Percentiles rank a stretch among this genome's conserved stretches.
These are phyloP conservation scores for Villa cingulata DNA, from an alignment of 2,888 invertebrate genomes.

Conservation along the genomic window DNA sequence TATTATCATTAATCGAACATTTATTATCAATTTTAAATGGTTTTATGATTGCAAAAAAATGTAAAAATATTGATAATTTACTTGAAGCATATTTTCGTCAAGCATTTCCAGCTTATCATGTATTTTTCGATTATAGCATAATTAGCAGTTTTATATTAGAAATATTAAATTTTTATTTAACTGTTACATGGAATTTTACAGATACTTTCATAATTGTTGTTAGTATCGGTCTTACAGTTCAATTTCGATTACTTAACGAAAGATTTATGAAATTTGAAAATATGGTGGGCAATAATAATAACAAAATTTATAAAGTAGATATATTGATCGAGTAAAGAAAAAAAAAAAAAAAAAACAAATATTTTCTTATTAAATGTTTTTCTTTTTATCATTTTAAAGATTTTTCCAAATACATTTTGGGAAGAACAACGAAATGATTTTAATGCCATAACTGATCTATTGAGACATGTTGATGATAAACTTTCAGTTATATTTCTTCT, in stretches of 20 bases:
- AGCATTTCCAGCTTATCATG: constrained; percentile 41
- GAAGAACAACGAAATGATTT: constrained; percentile 48
- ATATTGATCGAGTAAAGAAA: too few relatives aligned
- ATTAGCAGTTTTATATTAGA: constrained; percentile 39
- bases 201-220: constrained; percentile 52
- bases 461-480: constrained; percentile 42
- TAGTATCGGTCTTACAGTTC: constrained; percentile 46
- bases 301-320: neutral
- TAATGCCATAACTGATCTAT: constrained; percentile 44
- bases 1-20: constrained; percentile 36
- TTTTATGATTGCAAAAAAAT: constrained; percentile 37
- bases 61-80: constrained; percentile 25
- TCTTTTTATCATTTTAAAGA: constrained; percentile 28
- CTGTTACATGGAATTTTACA: constrained; percentile 54
- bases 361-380: neutral
- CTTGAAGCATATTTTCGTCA: constrained; percentile 28
- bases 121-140: constrained; percentile 35
- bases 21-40: constrained; percentile 42
- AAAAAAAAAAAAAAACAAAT: too few relatives aligned
- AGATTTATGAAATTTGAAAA: constrained; percentile 13
- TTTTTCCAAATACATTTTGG: constrained; percentile 48
- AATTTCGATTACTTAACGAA: constrained; percentile 44
- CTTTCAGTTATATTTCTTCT: constrained; percentile 46
- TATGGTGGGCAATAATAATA: constrained; percentile 9
- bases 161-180: constrained; percentile 33